Base-by-base conservation (phyloP, 2,888 invertebrate genomes). In the Frankliniella fusca region DNA sequence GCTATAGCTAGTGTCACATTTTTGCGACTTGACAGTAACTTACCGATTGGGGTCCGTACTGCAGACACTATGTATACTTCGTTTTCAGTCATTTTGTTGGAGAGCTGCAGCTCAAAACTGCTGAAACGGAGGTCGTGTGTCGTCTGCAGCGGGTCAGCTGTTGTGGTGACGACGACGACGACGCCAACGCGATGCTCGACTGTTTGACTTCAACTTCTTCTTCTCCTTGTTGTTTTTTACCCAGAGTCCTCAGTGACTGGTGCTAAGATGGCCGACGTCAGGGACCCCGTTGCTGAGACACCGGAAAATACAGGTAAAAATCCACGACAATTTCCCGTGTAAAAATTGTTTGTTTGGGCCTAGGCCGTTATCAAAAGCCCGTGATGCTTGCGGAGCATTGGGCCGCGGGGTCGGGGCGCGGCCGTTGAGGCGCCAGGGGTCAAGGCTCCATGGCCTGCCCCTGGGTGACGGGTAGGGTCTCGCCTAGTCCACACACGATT, bases 1-100 rank as follows among this genome's bases (percentile, higher is more conserved):
- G 38, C 38, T 5, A 38, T 3, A 5, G 38, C 5, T 3, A 3
- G 5, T 38, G 38, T 38, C 38, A 38, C 38, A 38, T 38, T 38
- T 38, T 3, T 38, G 5, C 38, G 38, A 38, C 5, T 38, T 3
- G 38, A 38, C 38, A 80, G 82, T 84, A 28, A 87, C 87, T 88
- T 90, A 94, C 96, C 96, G 86, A 97, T 94, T 2, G 96, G 95
- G n/a, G 96, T 96, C 85, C 97, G 90, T 27, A 92, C 94, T 23
- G 94, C 95, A 48, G 94, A 93, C 12, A 94, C 92, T 85, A 97
- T 95, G 81, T 92, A 92, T 80, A 93, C 93, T 82, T 91, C 90
- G 50, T 85, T 86, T 48, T 84, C 85, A 80, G 85, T 82, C 70
- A 76, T 76, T 27, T 27, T 38, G 38, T 76, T 76, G 23, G 27